phyloP scores from a whole-genome alignment of 2,888 invertebrate species.

The Scrobipalpa atriplicella region DNA sequence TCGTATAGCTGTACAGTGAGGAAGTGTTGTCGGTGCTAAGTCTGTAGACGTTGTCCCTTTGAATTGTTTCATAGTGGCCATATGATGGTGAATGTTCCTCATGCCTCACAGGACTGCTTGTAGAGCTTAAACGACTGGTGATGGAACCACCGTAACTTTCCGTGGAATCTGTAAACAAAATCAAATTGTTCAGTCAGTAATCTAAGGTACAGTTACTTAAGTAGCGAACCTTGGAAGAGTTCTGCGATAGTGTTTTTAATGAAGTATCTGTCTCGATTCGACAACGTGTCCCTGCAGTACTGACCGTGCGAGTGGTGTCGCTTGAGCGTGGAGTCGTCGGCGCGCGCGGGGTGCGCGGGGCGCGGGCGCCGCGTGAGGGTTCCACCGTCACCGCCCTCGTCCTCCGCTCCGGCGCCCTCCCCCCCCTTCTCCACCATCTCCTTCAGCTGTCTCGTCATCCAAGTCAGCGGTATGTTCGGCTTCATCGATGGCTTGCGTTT shows the following conservation, averaged over 20 bases:
- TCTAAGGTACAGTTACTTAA: too few relatives aligned
- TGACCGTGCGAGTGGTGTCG: slow-evolving; percentile 62
- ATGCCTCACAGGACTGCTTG: slow-evolving; percentile 51
- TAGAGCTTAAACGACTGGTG: slow-evolving; percentile 45
- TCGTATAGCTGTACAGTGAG: slow-evolving; percentile 70
- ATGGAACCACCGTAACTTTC: slow-evolving; percentile 53
- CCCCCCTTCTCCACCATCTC: slow-evolving; percentile 90
- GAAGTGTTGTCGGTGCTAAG: slow-evolving; percentile 61
- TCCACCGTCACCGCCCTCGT: slow-evolving; percentile 80
- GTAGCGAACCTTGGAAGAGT: too few relatives aligned
- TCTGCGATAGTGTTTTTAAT: too few relatives aligned
- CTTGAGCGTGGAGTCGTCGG: slow-evolving; percentile 70
- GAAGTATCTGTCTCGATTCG: not conserved
- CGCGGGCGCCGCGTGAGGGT: slow-evolving; percentile 81
- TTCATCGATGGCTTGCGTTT: slow-evolving; percentile 97
- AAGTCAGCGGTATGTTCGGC: slow-evolving; percentile 94
- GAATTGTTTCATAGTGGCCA: slow-evolving; percentile 64
- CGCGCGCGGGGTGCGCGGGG: slow-evolving; percentile 36
- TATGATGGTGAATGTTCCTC: slow-evolving; percentile 59
- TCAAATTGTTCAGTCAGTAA: not conserved
- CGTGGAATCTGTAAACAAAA: slow-evolving; percentile 49
- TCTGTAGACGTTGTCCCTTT: slow-evolving; percentile 56
- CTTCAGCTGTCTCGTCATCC: slow-evolving; percentile 94
- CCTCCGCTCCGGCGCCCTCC: slow-evolving; percentile 50
- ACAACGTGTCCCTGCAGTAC: not conserved